Evolutionary conservation across 23 tunicate genomes (phyloP).

Genomic region (Botrylloides violaceus): DNA sequence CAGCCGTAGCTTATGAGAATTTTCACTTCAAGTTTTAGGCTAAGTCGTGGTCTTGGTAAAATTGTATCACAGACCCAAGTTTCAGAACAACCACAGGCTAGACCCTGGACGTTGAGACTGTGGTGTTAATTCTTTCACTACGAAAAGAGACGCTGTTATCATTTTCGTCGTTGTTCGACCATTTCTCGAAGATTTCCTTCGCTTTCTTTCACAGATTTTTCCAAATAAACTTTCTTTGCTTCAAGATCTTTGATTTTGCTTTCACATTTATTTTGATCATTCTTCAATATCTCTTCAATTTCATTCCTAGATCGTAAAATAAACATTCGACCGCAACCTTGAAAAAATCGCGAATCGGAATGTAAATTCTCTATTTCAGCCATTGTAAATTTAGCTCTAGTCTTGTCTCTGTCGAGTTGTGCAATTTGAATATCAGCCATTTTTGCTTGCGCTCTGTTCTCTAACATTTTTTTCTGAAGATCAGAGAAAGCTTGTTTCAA

Average conservation of each 20-base stretch:
- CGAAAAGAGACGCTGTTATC: constrained; percentile 15
- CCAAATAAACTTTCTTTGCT: constrained; percentile 75
- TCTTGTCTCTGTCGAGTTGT: constrained; percentile 27
- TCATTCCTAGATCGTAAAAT: constrained; percentile 46
- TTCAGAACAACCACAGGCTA: too few species aligned
- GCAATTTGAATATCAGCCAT: constrained; percentile 64
- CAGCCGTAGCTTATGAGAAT: too few species aligned
- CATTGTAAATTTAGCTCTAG: constrained; percentile 36
- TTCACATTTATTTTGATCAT: constrained; percentile 27
- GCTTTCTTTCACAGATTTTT: constrained; percentile 75
- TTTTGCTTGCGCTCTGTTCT: constrained; percentile 58
- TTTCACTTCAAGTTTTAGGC: too few species aligned
- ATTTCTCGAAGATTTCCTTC: constrained; percentile 88
- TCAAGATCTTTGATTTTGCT: constrained; percentile 72
- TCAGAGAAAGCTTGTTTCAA: constrained; percentile 65
- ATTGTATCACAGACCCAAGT: too few species aligned
- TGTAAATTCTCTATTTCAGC: constrained; percentile 38
- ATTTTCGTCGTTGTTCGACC: constrained; percentile 79
- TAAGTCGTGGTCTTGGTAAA: too few species aligned
- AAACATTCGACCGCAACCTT: constrained; percentile 87
- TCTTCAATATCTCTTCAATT: constrained; percentile 36
- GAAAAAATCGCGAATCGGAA: constrained; percentile 41
- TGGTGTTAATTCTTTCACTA: too few species aligned
- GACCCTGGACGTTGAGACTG: too few species aligned
- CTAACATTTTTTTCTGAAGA: constrained; percentile 69